phyloP scores from a whole-genome alignment of 1,140 invertebrate genomes.

The Muscidifurax raptorellus region DNA sequence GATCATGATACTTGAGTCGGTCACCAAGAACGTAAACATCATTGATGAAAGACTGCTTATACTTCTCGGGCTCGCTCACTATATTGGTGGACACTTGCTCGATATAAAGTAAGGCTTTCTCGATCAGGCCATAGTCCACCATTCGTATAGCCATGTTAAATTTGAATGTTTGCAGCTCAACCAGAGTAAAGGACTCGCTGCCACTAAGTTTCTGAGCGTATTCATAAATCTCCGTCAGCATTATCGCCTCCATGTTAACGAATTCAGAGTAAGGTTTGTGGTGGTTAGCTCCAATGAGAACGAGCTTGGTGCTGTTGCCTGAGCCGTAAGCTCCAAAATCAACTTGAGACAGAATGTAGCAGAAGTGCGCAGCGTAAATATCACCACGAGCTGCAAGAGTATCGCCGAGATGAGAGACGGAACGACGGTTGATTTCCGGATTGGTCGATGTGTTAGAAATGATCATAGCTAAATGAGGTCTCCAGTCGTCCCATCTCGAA shows the following conservation, averaged over 20 bases:
- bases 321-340: conserved; percentile 82
- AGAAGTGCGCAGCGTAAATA: conserved; percentile 93
- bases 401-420: conserved; percentile 88
- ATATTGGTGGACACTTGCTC: conserved; percentile 86
- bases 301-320: conserved; percentile 80
- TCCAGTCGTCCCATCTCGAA: conserved; percentile 95
- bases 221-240: conserved; percentile 96
- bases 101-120: conserved; percentile 88
- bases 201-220: conserved; percentile 88
- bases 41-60: conserved; percentile 79
- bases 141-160: conserved; percentile 84
- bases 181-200: conserved; percentile 82
- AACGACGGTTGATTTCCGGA: conserved; percentile 88
- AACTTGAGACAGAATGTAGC: conserved; percentile 92
- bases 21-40: conserved; percentile 82
- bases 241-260: conserved; percentile 88
- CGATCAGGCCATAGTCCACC: conserved; percentile 85
- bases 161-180: conserved; percentile 84
- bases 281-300: conserved; percentile 86
- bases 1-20: conserved; percentile 88
- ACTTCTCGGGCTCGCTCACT: conserved; percentile 76
- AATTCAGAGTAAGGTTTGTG: conserved; percentile 81
- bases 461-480: conserved; percentile 95
- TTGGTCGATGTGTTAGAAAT: conserved; percentile 89
- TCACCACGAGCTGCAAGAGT: conserved; percentile 82